A percentile compares a stretch with the other conserved stretches of the same genome.
Conservation (phyloP, 2,888 invertebrate genomes). For the Gandaritis pyraliata region DNA sequence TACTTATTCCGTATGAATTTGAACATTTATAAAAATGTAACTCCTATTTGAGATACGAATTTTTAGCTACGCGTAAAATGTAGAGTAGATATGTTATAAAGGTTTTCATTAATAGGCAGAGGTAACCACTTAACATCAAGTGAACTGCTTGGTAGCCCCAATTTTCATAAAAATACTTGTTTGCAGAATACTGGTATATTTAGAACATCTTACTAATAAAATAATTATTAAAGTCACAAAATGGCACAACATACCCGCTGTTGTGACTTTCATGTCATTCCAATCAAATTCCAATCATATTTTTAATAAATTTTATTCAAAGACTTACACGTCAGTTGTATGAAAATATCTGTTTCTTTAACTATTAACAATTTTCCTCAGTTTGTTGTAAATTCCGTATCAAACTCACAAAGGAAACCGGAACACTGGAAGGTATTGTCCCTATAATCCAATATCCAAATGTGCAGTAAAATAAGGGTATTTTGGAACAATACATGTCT, state of each 20-base stretch:
- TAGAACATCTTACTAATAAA: too few relatives aligned
- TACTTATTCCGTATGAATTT: not conserved
- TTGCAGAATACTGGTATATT: too few relatives aligned
- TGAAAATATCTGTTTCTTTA: not conserved
- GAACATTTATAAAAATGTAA: not conserved
- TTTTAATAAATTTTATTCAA: too few relatives aligned
- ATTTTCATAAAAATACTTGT: too few relatives aligned
- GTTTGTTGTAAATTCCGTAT: constrained; percentile 13
- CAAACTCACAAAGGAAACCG: constrained; percentile 22
- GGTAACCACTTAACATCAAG: too few relatives aligned
- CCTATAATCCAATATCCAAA: constrained; percentile 55
- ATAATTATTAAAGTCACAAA: too few relatives aligned
- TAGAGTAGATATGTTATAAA: not conserved
- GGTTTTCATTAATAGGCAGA: too few relatives aligned
- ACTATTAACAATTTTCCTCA: not conserved
- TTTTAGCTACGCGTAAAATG: not conserved
- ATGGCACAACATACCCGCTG: too few relatives aligned
- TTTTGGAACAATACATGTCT: constrained; percentile 74
- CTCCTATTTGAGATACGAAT: not conserved
- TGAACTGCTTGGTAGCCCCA: too few relatives aligned
- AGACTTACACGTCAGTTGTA: too few relatives aligned
- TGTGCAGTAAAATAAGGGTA: constrained; percentile 65
- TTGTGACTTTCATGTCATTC: too few relatives aligned
- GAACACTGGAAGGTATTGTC: constrained; percentile 36
- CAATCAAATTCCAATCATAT: too few relatives aligned